Conservation (phyloP, 1,140 invertebrate genomes). For the Alviniconcha marisindica region DNA sequence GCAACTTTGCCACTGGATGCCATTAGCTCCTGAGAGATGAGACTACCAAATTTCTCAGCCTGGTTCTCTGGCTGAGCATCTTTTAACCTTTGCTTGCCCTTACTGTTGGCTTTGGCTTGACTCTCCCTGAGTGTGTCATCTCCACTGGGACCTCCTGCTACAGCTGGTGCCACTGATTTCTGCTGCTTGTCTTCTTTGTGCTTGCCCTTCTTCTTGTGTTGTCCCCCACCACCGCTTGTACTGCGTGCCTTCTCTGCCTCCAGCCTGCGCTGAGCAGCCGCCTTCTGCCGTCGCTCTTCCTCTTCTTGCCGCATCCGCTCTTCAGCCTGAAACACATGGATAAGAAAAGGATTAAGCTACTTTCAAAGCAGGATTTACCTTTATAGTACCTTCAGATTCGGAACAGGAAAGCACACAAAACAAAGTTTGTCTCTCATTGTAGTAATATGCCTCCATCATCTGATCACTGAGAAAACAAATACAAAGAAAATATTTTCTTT, state of each 20-base stretch:
- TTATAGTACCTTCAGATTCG: too few relatives aligned
- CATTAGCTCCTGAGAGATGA: background rate
- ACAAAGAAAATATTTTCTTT: too few relatives aligned
- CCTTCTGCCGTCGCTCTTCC: conserved; percentile 66
- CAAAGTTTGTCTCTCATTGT: too few relatives aligned
- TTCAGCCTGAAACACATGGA: conserved; percentile 52
- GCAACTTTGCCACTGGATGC: background rate
- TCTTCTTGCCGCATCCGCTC: conserved; percentile 61
- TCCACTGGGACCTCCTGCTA: conserved; percentile 45
- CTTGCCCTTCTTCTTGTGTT: conserved; percentile 57
- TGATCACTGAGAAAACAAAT: too few relatives aligned
- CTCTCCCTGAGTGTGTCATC: background rate
- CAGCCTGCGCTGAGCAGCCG: conserved; percentile 58
- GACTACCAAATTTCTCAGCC: background rate
- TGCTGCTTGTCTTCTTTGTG: conserved; percentile 47
- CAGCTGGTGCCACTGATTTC: conserved; percentile 61
- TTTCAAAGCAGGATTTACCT: too few relatives aligned
- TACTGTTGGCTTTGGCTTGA: background rate
- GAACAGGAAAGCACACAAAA: too few relatives aligned
- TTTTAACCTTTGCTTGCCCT: conserved; percentile 29
- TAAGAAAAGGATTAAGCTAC: too few relatives aligned
- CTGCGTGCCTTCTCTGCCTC: conserved; percentile 6
- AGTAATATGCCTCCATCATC: too few relatives aligned
- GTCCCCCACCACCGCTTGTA: background rate
- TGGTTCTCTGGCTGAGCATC: conserved; percentile 19